Base-by-base conservation (phyloP, 1,140 invertebrate genomes). In the Orius insidiosus region DNA sequence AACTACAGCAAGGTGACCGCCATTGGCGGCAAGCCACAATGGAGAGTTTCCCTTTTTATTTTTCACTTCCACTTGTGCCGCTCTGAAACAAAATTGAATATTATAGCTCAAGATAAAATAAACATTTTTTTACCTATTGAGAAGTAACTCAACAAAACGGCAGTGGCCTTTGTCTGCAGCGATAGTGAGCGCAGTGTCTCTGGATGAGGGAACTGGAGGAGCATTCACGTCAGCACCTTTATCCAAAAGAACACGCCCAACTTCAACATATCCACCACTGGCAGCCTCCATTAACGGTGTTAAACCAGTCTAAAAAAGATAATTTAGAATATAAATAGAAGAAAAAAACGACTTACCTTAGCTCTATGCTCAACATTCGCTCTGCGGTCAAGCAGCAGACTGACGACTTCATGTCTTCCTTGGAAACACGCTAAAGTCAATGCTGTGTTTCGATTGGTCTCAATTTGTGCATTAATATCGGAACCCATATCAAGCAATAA, bases 11-110 rank as follows among this genome's bases (percentile, higher is more conserved):
- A 97, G 67, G 63, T 98, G 94, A 9, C 96, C 96, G 48, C 92
- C 92, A 66, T 97, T 95, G 2, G 90, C 93, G 3, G 95, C 90
- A 38, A 98, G 63, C 95, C 95, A 99, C 1, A 99, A 66, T 0
- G 95, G 90, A 31, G 94, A 96, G 64, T 97, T 97, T 42, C 95
- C 95, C 68, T 99, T 99, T 61, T 98, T 99, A 64, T 98, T 99
- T 56, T 96, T 95, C 1, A 96, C 89, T 66, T 97, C 92, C 4
- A 98, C 86, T 52, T 82, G 77, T 24, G 92, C 92, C 46, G 76
- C 74, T 45, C 83, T 76, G 51, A n/a, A n/a, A n/a, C n/a, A 40
- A 60, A 62, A 53, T 46, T 50, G 44, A 57, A 53, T 36, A 55
- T 44, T 47, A 51, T 35, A 10, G 7, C 3, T 36, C 32, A 33